A percentile compares a stretch with the other conserved stretches of the same genome.
Evolutionary conservation across 2,888 invertebrate species (phyloP).

Genomic region (Drosophila antonietae): DNA sequence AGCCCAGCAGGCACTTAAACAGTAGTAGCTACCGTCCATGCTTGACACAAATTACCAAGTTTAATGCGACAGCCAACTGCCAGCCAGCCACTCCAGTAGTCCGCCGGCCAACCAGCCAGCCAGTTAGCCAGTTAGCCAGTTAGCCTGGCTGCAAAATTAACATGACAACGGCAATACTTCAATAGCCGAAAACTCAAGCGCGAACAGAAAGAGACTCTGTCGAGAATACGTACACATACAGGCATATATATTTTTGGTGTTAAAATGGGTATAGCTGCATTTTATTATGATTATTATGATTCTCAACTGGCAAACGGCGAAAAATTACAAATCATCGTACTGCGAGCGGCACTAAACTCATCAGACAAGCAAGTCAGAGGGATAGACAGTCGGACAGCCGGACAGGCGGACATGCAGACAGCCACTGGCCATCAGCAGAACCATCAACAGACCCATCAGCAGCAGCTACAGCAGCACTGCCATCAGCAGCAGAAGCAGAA

Average conservation of each 20-base stretch:
- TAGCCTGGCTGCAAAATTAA: slow-evolving; percentile 57
- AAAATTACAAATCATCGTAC: slow-evolving; percentile 74
- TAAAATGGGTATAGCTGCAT: slow-evolving; percentile 80
- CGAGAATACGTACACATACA: slow-evolving; percentile 13
- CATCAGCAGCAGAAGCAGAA: slow-evolving; percentile 18
- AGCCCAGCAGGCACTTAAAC: slow-evolving; percentile 63
- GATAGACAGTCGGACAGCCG: not conserved
- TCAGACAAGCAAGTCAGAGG: slow-evolving; percentile 52
- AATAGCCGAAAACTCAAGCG: slow-evolving; percentile 38
- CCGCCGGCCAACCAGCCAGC: not conserved
- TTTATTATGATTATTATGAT: slow-evolving; percentile 82
- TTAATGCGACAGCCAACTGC: slow-evolving; percentile 69
- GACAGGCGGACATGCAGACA: not conserved
- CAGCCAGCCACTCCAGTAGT: slow-evolving; percentile 1
- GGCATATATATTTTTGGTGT: slow-evolving; percentile 71
- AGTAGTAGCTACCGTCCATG: slow-evolving; percentile 73
- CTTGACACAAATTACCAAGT: slow-evolving; percentile 77
- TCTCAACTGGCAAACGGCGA: slow-evolving; percentile 62
- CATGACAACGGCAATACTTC: slow-evolving; percentile 76
- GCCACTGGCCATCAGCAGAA: slow-evolving; percentile 44
- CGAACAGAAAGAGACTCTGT: slow-evolving; percentile 21
- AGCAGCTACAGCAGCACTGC: slow-evolving; percentile 20
- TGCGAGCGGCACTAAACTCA: slow-evolving; percentile 72
- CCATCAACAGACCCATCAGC: slow-evolving; percentile 47
- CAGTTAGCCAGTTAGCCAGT: slow-evolving; percentile 5